Evolutionary conservation across 92 coral and sea anemone species (phyloP).

Genomic region (Parazoanthus darwini): DNA sequence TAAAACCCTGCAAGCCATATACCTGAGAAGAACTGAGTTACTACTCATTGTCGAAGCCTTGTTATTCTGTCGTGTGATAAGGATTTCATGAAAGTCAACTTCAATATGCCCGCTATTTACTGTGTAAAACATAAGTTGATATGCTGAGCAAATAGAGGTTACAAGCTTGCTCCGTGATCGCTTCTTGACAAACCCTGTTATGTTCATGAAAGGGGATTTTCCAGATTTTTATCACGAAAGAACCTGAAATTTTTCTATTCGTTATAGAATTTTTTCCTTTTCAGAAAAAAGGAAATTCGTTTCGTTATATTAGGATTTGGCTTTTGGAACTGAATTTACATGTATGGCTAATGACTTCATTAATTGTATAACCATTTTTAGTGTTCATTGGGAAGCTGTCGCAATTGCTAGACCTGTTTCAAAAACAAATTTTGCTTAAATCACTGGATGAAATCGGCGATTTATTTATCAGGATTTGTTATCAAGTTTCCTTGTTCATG

Average conservation of each 20-base stretch:
- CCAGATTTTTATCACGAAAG: not conserved
- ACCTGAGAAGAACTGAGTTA: not conserved
- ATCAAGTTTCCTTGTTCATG: not conserved
- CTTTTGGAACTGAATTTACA: not conserved
- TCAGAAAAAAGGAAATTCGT: not conserved
- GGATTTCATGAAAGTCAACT: not conserved
- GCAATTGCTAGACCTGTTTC: not conserved
- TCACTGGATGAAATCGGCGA: not conserved
- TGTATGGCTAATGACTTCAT: not conserved
- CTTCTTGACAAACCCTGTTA: not conserved
- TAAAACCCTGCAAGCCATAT: too few relatives aligned
- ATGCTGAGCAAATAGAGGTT: constrained; percentile 16
- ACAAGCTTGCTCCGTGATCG: not conserved
- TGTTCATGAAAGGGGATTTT: not conserved
- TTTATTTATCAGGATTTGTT: not conserved
- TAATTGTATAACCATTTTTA: not conserved
- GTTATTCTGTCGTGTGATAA: not conserved
- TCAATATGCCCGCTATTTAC: constrained; percentile 4
- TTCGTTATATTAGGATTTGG: not conserved
- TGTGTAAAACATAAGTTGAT: constrained; percentile 9
- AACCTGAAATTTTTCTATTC: not conserved
- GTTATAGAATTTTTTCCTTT: not conserved
- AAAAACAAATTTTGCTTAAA: not conserved
- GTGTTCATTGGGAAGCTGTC: not conserved
- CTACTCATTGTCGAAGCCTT: not conserved